A percentile compares a stretch with the other conserved stretches of the same genome.
phyloP scores from a whole-genome alignment of 2,797 vertebrate species.

The Arnoldichthys spilopterus region DNA sequence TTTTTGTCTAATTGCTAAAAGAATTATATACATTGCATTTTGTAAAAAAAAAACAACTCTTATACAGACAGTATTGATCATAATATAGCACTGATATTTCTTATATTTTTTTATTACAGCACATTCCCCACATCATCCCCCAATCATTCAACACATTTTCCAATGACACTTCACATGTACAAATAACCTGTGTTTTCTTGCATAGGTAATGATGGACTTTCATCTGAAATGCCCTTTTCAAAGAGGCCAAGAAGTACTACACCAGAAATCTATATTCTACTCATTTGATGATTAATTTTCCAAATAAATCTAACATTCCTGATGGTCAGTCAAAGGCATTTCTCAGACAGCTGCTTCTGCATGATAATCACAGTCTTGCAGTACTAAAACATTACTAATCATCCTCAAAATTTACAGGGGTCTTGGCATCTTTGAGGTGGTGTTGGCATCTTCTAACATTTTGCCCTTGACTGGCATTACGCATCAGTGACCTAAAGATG shows the following conservation, averaged over 20 bases:
- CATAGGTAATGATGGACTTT: not conserved
- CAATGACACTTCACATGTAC: too few species aligned
- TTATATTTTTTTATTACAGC: too few species aligned
- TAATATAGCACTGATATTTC: too few species aligned
- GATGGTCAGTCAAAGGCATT: not conserved
- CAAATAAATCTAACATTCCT: too few species aligned
- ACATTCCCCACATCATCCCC: too few species aligned
- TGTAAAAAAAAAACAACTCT: too few species aligned
- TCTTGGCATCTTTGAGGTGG: not conserved
- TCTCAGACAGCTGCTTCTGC: not conserved
- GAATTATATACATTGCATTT: too few species aligned
- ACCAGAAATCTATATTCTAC: not conserved
- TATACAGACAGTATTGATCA: too few species aligned
- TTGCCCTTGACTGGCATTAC: constrained; percentile 23
- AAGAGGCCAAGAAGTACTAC: not conserved
- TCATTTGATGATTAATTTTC: not conserved
- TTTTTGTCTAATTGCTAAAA: too few species aligned
- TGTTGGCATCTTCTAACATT: not conserved
- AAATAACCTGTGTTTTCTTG: not conserved
- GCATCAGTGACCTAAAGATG: constrained; percentile 16
- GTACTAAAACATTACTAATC: not conserved
- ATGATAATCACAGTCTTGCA: not conserved
- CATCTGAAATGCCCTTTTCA: not conserved
- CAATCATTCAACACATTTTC: too few species aligned
- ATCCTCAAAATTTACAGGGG: not conserved